Conservation (phyloP, 2,888 invertebrate species). For the Ferdinandea cuprea region DNA sequence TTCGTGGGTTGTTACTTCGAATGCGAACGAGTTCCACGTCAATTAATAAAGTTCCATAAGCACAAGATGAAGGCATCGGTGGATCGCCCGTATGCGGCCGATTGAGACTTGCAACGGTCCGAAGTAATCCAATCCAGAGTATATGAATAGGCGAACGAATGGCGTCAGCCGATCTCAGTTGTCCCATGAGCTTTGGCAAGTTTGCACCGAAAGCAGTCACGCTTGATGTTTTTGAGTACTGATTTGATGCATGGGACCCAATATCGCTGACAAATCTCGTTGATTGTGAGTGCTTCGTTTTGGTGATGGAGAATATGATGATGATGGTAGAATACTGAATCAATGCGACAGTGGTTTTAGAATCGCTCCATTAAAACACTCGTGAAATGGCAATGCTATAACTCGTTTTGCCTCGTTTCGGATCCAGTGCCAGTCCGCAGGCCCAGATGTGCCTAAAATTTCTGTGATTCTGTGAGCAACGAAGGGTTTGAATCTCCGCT, state of each 20-base stretch:
- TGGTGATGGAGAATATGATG: conserved; percentile 29
- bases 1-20: conserved; percentile 62
- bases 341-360: no score
- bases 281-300: conserved; percentile 38
- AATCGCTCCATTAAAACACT: no score
- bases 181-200: conserved; percentile 57
- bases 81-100: conserved; percentile 50
- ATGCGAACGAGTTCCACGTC: conserved; percentile 53
- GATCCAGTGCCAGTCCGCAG: neutral
- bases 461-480: neutral
- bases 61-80: conserved; percentile 67
- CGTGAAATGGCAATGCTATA: no score
- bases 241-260: conserved; percentile 34
- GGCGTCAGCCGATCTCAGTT: conserved; percentile 14
- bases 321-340: neutral
- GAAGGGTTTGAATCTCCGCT: neutral
- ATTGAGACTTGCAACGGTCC: conserved; percentile 58
- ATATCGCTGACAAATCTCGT: conserved; percentile 40
- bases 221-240: conserved; percentile 33
- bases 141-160: conserved; percentile 50
- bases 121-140: no score
- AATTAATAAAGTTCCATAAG: conserved; percentile 70
- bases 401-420: no score
- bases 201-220: conserved; percentile 44
- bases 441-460: neutral